These are phyloP conservation scores for Pristionchus japonicus DNA, from an alignment of 2,888 invertebrate species.

Conservation along the genomic window DNA sequence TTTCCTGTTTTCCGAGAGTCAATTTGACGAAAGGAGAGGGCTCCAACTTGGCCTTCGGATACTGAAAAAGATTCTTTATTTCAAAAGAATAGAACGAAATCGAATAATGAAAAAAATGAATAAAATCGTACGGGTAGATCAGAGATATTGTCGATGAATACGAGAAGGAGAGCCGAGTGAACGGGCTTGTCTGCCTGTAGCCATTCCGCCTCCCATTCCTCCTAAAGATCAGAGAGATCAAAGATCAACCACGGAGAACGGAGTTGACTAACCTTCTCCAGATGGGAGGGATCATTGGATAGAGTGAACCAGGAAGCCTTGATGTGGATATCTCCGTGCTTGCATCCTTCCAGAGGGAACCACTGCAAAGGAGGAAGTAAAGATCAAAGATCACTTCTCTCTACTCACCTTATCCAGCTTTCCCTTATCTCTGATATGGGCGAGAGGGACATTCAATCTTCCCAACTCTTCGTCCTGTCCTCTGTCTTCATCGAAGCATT, in stretches of 20 bases:
- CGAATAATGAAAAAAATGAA: too few relatives aligned
- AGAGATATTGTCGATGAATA: constrained; percentile 92
- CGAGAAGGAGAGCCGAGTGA: constrained; percentile 81
- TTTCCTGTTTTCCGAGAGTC: constrained; percentile 84
- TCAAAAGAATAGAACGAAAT: background rate
- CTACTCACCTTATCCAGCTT: constrained; percentile 79
- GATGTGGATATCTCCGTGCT: constrained; percentile 92
- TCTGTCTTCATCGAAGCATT: constrained; percentile 92
- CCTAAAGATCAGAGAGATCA: background rate
- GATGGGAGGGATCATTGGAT: constrained; percentile 72
- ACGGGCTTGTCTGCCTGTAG: constrained; percentile 67
- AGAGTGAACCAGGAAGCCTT: constrained; percentile 91
- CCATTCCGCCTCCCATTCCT: constrained; percentile 63
- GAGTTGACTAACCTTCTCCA: constrained; percentile 51
- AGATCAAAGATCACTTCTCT: background rate
- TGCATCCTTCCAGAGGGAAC: constrained; percentile 93
- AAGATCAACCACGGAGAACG: constrained; percentile 33
- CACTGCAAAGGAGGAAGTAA: constrained; percentile 81
- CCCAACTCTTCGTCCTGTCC: constrained; percentile 90
- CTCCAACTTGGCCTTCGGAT: constrained; percentile 77
- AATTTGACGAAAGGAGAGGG: constrained; percentile 90
- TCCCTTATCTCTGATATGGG: constrained; percentile 83
- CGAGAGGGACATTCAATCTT: constrained; percentile 82
- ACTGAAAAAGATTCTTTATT: constrained; percentile 56
- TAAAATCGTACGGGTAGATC: constrained; percentile 91